Evolutionary conservation across 2,797 vertebrate species (phyloP).

Genomic region (Buphagus erythrorhynchus): DNA sequence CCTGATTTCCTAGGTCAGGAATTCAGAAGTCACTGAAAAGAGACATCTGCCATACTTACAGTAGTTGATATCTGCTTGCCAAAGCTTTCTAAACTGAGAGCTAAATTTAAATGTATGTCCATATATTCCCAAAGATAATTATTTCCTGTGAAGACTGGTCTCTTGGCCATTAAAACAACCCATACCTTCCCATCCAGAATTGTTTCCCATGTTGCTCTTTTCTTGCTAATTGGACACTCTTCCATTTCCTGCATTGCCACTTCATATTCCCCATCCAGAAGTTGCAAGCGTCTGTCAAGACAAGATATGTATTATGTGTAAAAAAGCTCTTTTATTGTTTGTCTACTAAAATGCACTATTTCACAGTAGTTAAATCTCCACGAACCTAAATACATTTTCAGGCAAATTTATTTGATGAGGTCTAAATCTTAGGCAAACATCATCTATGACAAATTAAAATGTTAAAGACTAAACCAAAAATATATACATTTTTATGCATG

Average conservation of each 20-base stretch:
- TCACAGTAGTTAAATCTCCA: not conserved
- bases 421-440: not conserved
- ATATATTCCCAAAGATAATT: not conserved
- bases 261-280: constrained; percentile 98
- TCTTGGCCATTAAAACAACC: not conserved
- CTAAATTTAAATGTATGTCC: not conserved
- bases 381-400: not conserved
- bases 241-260: constrained; percentile 99
- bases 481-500: not conserved
- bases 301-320: not conserved
- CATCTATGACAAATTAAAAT: not conserved
- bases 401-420: not conserved
- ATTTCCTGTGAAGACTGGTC: not conserved
- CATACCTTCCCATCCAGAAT: constrained; percentile 96
- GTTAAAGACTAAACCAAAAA: not conserved
- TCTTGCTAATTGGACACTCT: constrained; percentile 96
- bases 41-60: not conserved
- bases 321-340: not conserved
- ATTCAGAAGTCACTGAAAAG: not conserved
- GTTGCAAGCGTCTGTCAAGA: constrained; percentile 88
- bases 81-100: not conserved
- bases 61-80: not conserved
- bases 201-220: constrained; percentile 98
- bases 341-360: not conserved
- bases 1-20: not conserved